These are phyloP conservation scores for Liasis olivaceus DNA, from an alignment of 2,797 vertebrate genomes.

Conservation along the genomic window DNA sequence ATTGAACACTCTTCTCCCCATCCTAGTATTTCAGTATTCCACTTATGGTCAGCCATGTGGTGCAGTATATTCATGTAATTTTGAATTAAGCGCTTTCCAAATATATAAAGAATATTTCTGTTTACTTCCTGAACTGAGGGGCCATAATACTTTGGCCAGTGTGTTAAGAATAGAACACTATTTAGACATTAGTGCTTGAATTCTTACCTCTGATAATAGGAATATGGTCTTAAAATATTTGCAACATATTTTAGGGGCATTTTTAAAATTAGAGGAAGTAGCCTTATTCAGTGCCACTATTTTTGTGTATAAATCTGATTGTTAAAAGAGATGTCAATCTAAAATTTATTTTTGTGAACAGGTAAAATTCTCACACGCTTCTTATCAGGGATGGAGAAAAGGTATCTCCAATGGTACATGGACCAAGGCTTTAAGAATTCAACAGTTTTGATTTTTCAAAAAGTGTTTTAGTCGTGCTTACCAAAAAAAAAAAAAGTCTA, in stretches of 20 bases:
- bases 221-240: constrained; percentile 39
- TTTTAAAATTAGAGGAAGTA: constrained; percentile 50
- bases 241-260: constrained; percentile 42
- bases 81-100: constrained; percentile 83
- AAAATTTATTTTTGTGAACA: constrained; percentile 28
- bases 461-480: background rate
- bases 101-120: constrained; percentile 75
- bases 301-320: constrained; percentile 26
- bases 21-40: constrained; percentile 80
- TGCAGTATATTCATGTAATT: constrained; percentile 82
- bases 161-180: constrained; percentile 64
- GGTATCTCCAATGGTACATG: background rate
- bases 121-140: constrained; percentile 78
- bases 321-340: background rate
- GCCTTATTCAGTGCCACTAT: constrained; percentile 34
- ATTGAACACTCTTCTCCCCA: constrained; percentile 77
- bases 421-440: background rate
- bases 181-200: constrained; percentile 46
- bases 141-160: constrained; percentile 73
- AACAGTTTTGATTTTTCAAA: background rate
- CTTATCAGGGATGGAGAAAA: background rate
- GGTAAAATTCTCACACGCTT: constrained; percentile 47
- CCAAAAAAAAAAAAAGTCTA: background rate
- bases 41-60: constrained; percentile 76
- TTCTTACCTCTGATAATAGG: constrained; percentile 34